Evolutionary conservation across 2,113 vertebrate genomes (phyloP).

Genomic region (Otis tarda): DNA sequence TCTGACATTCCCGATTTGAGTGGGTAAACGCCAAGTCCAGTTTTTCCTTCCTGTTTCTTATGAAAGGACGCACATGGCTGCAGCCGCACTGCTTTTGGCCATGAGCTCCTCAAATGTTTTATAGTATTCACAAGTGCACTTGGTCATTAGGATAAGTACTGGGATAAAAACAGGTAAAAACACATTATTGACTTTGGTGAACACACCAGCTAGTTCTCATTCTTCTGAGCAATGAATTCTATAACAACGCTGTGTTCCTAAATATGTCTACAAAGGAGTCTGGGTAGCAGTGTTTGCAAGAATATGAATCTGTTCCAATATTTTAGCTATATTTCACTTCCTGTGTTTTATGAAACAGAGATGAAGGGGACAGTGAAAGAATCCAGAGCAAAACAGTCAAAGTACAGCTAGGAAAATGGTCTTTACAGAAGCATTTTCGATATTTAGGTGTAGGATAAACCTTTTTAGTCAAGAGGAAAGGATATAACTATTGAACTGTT

Average conservation of each 20-base stretch:
- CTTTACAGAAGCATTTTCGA: background rate
- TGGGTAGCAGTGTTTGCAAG: background rate
- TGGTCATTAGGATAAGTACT: background rate
- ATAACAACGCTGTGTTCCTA: background rate
- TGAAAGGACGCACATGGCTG: background rate
- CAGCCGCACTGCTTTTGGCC: background rate
- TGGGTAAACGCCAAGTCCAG: background rate
- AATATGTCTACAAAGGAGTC: background rate
- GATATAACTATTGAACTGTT: background rate
- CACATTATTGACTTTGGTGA: background rate
- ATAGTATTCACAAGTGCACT: background rate
- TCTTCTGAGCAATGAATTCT: background rate
- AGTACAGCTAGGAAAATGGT: background rate
- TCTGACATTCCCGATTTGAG: background rate
- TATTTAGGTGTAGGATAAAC: background rate
- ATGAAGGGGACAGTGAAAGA: background rate
- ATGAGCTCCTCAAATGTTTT: background rate
- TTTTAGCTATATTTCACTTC: background rate
- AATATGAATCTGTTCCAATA: background rate
- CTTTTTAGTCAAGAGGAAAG: background rate
- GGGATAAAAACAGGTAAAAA: background rate
- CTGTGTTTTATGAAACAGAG: background rate
- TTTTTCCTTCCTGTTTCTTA: conserved; percentile 5
- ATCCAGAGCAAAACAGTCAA: background rate
- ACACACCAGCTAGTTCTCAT: background rate